Conservation (phyloP, 2,113 vertebrate genomes). For the Cryptotis parvus region DNA sequence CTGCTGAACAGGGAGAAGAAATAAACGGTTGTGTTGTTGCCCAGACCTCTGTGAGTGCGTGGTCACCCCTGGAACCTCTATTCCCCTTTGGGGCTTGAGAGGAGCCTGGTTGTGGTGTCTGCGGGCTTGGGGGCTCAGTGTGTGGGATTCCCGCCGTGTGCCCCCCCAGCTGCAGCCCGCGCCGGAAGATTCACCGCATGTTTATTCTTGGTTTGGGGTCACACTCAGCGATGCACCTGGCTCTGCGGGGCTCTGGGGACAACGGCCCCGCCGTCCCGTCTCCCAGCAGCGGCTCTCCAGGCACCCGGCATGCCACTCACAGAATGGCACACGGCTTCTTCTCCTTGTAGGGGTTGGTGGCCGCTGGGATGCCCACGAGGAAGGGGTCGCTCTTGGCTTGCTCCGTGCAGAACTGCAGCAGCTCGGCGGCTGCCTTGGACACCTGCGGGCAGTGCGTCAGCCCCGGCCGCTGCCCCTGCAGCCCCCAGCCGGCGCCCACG, state of each 20-base stretch:
- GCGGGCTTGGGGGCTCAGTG: no score
- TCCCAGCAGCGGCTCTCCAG: no score
- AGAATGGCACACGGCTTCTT: slow-evolving; percentile 90
- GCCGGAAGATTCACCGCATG: neutral
- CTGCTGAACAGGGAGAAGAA: neutral
- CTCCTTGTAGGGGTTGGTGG: slow-evolving; percentile 92
- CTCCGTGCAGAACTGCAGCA: slow-evolving; percentile 90
- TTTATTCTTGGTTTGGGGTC: neutral
- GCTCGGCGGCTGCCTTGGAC: slow-evolving; percentile 88
- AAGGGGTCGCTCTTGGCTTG: slow-evolving; percentile 90
- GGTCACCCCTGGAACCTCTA: no score
- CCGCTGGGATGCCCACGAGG: slow-evolving; percentile 88
- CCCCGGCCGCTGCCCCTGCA: neutral
- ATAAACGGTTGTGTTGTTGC: slow-evolving; percentile 64
- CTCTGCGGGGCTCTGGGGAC: no score
- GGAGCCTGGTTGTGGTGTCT: no score
- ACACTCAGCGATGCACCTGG: no score
- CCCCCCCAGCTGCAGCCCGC: neutral
- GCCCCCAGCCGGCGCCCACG: no score
- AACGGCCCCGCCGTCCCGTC: no score
- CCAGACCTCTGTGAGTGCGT: no score
- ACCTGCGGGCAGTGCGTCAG: slow-evolving; percentile 81
- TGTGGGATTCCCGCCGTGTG: no score
- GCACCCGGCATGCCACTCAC: slow-evolving; percentile 37
- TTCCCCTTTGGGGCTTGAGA: no score